These are phyloP conservation scores for Ceyx erithaca DNA, from an alignment of 2,797 vertebrate species.

Conservation along the genomic window DNA sequence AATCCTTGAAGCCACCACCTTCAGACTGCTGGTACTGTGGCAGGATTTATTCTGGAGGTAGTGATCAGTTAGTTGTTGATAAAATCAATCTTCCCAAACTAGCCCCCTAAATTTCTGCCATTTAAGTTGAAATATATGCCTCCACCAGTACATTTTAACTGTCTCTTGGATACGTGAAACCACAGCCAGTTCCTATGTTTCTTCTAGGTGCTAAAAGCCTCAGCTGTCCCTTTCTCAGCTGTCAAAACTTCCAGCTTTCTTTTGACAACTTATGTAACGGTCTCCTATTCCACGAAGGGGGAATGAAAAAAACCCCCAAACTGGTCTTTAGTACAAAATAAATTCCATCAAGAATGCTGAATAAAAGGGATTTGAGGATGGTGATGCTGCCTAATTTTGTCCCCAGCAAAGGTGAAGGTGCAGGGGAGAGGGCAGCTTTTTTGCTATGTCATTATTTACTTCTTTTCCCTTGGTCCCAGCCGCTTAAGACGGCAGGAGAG, in stretches of 20 bases:
- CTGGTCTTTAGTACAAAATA: background rate
- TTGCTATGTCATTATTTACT: background rate
- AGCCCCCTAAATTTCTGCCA: background rate
- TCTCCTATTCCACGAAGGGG: background rate
- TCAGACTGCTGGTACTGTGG: background rate
- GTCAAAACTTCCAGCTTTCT: background rate
- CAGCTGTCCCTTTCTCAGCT: background rate
- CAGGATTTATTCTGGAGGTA: background rate
- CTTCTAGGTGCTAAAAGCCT: background rate
- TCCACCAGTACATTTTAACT: background rate
- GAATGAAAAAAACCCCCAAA: background rate
- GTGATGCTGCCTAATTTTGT: background rate
- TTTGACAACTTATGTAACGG: background rate
- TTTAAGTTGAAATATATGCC: background rate
- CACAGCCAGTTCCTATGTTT: fast-evolving
- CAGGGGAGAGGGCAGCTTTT: background rate
- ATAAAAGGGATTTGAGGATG: background rate
- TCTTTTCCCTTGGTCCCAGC: background rate
- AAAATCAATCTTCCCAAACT: background rate
- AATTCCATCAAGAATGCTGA: background rate
- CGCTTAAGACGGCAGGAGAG: background rate
- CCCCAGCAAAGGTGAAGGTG: background rate
- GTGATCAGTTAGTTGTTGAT: background rate
- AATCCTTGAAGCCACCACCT: background rate
- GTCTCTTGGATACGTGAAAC: background rate